phyloP scores from a whole-genome alignment of 2,113 vertebrate species.

The Platichthys flesus region DNA sequence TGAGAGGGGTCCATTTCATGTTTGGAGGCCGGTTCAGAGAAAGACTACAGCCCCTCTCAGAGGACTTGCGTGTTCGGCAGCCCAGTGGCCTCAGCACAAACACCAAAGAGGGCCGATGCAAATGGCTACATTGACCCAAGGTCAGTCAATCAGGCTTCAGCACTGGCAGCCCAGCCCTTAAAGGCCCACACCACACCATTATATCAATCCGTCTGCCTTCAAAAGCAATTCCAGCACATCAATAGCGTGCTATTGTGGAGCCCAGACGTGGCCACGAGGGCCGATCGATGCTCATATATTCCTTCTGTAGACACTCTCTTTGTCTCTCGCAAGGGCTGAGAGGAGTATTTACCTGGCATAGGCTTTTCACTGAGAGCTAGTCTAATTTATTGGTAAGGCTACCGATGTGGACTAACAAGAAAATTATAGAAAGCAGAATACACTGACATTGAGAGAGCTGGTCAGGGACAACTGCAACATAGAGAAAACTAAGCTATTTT shows the following conservation, averaged over 20 bases:
- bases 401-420: conserved; percentile 45
- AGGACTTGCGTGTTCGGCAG: conserved; percentile 23
- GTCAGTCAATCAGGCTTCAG: conserved; percentile 77
- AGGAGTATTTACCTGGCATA: conserved; percentile 62
- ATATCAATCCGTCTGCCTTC: conserved; percentile 81
- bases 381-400: conserved; percentile 46
- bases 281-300: conserved; percentile 78
- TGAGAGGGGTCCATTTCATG: conserved; percentile 59
- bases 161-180: conserved; percentile 65
- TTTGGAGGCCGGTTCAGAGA: conserved; percentile 18
- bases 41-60: conserved; percentile 23
- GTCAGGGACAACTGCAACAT: conserved; percentile 21
- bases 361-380: conserved; percentile 44
- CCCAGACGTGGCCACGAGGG: conserved; percentile 71
- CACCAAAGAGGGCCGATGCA: conserved; percentile 66
- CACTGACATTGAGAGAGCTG: conserved; percentile 31
- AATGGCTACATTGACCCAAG: conserved; percentile 77
- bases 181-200: conserved; percentile 71
- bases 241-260: conserved; percentile 75
- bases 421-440: conserved; percentile 38
- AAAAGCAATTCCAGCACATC: conserved; percentile 81
- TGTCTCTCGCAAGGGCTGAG: conserved; percentile 50
- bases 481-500: conserved; percentile 36
- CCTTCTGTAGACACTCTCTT: conserved; percentile 70
- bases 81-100: conserved; percentile 41